Evolutionary conservation across 2,797 vertebrate genomes (phyloP), one percentile per base, ranked within the genome.

Genomic region (Antennarius maculatus): DNA sequence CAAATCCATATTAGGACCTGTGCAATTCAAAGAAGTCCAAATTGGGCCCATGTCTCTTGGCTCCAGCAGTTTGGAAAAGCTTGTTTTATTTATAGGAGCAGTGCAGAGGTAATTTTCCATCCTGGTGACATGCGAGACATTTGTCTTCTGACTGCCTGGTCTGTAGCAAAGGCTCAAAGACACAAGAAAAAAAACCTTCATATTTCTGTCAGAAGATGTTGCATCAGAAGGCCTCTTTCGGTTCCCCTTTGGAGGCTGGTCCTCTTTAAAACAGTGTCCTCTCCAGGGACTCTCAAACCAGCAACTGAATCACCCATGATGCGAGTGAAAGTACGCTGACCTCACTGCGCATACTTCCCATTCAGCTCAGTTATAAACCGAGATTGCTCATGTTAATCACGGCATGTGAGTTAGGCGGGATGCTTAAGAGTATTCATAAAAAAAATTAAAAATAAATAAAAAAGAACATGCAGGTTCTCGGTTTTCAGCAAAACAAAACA

Each of bases 121-220:
- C 74, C 43, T 56, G 48, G 65, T 67, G 66, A 76, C 66, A 70
- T 62, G n/a, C 1, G 4, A 62, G 59, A 70, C 63, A 54, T 77
- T 66, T 80, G 55, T 78, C 80, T 79, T 81, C 54, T 77, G 73
- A 88, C 77, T 82, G 69, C 74, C 75, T 75, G 73, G 75, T 8
- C 28, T 70, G 47, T 41, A 50, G 61, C 47, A 72, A 64, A 80
- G 63, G 48, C 46, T 58, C 45, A 68, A 43, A 65, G 51, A 79
- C 7, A 52, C 46, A 37, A 5, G 12, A 60, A 41, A 62, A 6
- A 66, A 49, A 34, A 23, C 23, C 23, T 62, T 57, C 53, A 65
- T 56, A 66, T 80, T 76, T 70, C 23, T 67, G 55, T 66, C 49
- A 69, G 50, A 70, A 65, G 54, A 70, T 81, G 73, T 81, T 82